These are phyloP conservation scores for Eurypyga helias DNA, from an alignment of 2,113 vertebrate genomes.

Conservation along the genomic window DNA sequence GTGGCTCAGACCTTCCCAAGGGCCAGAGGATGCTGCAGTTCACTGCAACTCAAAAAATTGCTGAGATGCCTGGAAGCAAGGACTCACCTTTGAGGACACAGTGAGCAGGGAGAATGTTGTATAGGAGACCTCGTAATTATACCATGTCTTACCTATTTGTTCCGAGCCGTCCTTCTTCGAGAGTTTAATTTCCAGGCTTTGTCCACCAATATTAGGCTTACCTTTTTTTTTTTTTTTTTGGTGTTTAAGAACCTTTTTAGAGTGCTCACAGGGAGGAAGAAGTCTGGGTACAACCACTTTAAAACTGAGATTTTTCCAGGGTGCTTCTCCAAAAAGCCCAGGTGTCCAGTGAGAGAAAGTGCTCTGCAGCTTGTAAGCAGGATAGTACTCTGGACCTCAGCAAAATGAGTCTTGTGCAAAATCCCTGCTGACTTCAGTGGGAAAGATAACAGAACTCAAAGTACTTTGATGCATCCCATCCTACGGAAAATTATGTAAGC, in stretches of 20 bases:
- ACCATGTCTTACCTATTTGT: background rate
- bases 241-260: background rate
- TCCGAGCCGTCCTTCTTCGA: background rate
- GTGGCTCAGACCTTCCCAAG: background rate
- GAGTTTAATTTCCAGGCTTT: background rate
- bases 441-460: background rate
- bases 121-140: background rate
- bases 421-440: background rate
- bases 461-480: background rate
- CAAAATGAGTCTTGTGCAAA: background rate
- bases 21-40: background rate
- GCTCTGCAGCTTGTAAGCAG: background rate
- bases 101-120: background rate
- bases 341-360: background rate
- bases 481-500: background rate
- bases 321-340: background rate
- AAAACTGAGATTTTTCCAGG: background rate
- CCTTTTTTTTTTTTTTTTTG: accelerated
- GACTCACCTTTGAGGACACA: background rate
- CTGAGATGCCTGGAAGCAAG: background rate
- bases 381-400: background rate
- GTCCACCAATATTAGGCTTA: background rate
- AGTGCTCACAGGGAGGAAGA: background rate
- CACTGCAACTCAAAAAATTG: background rate
- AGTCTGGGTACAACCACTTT: background rate